These are phyloP conservation scores for Oophaga sylvatica DNA, from an alignment of 2,797 vertebrate genomes.

Conservation along the genomic window DNA sequence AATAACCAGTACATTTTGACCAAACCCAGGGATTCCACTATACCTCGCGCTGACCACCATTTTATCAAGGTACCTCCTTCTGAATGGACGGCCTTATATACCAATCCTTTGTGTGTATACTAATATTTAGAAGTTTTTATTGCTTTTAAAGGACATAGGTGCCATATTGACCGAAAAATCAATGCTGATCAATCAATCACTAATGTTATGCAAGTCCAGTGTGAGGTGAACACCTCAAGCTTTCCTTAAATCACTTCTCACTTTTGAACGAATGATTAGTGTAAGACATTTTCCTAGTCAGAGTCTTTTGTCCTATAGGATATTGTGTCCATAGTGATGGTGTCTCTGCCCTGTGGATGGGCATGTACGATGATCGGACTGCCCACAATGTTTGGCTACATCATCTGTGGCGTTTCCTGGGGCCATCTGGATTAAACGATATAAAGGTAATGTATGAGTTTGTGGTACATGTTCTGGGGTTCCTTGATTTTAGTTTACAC, in stretches of 20 bases:
- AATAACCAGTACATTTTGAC: slow-evolving; percentile 98
- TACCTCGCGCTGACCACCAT: slow-evolving; percentile 93
- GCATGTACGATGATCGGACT: slow-evolving; percentile 86
- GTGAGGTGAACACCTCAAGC: background rate
- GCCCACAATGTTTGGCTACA: slow-evolving; percentile 97
- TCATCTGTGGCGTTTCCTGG: slow-evolving; percentile 95
- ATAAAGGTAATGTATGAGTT: slow-evolving; percentile 82
- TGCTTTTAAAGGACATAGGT: background rate
- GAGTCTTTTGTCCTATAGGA: slow-evolving; percentile 76
- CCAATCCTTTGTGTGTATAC: background rate
- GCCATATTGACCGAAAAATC: background rate
- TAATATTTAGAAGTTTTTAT: background rate
- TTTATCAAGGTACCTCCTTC: slow-evolving; percentile 85
- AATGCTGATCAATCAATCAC: background rate
- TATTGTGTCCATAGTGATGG: slow-evolving; percentile 90
- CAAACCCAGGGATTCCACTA: slow-evolving; percentile 93
- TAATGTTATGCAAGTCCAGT: background rate
- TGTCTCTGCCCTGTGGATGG: slow-evolving; percentile 96
- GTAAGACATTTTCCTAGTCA: background rate
- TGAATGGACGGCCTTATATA: background rate
- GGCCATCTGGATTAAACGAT: slow-evolving; percentile 93
- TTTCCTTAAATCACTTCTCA: background rate
- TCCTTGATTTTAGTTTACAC: background rate
- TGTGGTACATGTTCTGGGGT: background rate
- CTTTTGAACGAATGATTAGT: background rate